Evolutionary conservation across 1,140 invertebrate species (phyloP).

Genomic region (Eriocheir sinensis): DNA sequence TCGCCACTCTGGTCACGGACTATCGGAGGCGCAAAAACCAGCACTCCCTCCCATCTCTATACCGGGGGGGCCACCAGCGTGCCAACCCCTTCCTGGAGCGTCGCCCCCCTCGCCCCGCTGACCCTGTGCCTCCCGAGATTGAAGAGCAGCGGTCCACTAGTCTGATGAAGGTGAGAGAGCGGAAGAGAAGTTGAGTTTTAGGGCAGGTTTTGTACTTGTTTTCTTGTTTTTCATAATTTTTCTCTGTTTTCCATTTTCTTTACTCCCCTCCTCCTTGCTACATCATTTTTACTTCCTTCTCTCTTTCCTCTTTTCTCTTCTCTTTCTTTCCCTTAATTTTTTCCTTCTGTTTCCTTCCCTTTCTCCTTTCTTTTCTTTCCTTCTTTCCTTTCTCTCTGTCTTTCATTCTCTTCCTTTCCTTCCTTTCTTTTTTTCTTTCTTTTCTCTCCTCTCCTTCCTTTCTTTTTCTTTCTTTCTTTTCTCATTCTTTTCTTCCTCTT

Average conservation of each 20-base stretch:
- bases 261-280: background rate
- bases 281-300: background rate
- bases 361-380: no score
- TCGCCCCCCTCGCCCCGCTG: slow-evolving; percentile 61
- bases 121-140: slow-evolving; percentile 86
- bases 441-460: no score
- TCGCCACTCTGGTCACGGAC: slow-evolving; percentile 85
- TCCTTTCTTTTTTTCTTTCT: no score
- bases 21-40: slow-evolving; percentile 86
- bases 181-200: no score
- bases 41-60: slow-evolving; percentile 83
- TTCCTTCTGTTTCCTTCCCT: no score
- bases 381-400: no score
- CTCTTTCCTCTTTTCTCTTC: background rate
- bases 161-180: slow-evolving; percentile 87
- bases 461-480: no score
- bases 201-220: background rate
- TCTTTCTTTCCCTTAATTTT: background rate
- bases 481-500: no score
- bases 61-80: slow-evolving; percentile 79
- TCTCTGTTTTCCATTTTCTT: background rate
- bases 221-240: background rate
- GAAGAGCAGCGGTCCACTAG: slow-evolving; percentile 89
- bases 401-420: no score
- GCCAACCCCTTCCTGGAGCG: slow-evolving; percentile 80